These are phyloP conservation scores for Dysdera silvatica DNA, from an alignment of 1,140 invertebrate genomes.

Conservation along the genomic window DNA sequence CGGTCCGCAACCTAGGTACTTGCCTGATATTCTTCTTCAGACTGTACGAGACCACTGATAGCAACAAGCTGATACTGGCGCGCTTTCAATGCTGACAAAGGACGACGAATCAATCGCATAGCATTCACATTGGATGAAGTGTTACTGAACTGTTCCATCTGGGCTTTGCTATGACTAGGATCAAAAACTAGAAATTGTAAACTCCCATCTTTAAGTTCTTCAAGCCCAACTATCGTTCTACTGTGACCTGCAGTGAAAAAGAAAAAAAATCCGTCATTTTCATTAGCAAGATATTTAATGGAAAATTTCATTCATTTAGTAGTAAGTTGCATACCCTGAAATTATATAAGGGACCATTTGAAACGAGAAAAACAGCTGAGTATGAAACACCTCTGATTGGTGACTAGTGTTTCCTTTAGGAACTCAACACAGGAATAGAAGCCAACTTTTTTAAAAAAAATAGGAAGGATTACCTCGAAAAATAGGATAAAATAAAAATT, in stretches of 20 bases:
- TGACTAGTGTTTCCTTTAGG: too few relatives aligned
- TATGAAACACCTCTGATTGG: too few relatives aligned
- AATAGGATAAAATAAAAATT: too few relatives aligned
- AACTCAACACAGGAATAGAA: not conserved
- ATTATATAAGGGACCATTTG: too few relatives aligned
- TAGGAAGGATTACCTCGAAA: not conserved
- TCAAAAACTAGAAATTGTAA: conserved; percentile 72
- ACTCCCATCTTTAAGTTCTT: conserved; percentile 59
- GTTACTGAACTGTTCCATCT: conserved; percentile 60
- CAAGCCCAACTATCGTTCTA: conserved; percentile 77
- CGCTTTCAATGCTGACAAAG: conserved; percentile 64
- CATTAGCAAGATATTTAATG: too few relatives aligned
- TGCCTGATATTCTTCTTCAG: conserved; percentile 55
- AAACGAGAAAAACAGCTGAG: too few relatives aligned
- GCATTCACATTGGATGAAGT: conserved; percentile 50
- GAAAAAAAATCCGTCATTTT: too few relatives aligned
- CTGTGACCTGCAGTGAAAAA: conserved; percentile 62
- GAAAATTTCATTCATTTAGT: too few relatives aligned
- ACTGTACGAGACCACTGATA: conserved; percentile 62
- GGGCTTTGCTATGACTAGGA: conserved; percentile 69
- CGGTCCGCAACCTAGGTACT: conserved; percentile 3
- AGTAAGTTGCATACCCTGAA: too few relatives aligned
- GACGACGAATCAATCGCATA: conserved; percentile 64
- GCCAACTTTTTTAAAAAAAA: not conserved
- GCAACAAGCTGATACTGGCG: conserved; percentile 79